A percentile compares a stretch with the other conserved stretches of the same genome.
These are phyloP conservation scores for Scatophagus argus DNA, from an alignment of 2,113 vertebrate species.

Conservation along the genomic window DNA sequence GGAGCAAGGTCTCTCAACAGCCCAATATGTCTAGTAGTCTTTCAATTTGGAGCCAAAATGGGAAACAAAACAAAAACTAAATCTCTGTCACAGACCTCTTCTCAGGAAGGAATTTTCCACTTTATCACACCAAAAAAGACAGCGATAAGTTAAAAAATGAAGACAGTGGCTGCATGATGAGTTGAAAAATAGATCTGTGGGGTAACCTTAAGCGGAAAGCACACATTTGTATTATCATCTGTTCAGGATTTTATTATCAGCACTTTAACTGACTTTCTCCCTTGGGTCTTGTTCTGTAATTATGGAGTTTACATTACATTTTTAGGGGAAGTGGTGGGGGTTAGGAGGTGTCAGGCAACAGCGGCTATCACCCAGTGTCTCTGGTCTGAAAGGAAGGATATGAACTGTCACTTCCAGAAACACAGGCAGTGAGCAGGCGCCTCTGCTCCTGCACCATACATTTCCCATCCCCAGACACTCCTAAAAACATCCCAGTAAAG, in stretches of 20 bases:
- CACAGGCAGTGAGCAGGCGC: conserved; percentile 61
- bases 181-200: neutral
- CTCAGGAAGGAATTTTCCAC: neutral
- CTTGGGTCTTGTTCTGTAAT: conserved; percentile 3
- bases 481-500: conserved; percentile 16
- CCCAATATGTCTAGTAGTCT: neutral
- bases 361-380: neutral
- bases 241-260: neutral
- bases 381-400: conserved; percentile 66
- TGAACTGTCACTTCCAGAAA: conserved; percentile 50
- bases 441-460: conserved; percentile 24
- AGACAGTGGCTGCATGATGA: neutral
- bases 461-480: conserved; percentile 43
- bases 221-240: neutral
- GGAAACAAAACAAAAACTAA: no score
- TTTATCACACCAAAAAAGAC: neutral
- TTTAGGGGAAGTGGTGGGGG: conserved; percentile 4
- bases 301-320: conserved; percentile 10
- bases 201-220: neutral
- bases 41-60: conserved; percentile 5
- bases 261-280: neutral
- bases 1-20: neutral
- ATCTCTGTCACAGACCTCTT: no score
- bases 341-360: conserved; percentile 43
- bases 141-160: no score